Percentiles rank a stretch among this genome's conserved stretches.
These are phyloP conservation scores for Chelonoidis abingdonii DNA, from an alignment of 2,113 vertebrate species.

Conservation along the genomic window DNA sequence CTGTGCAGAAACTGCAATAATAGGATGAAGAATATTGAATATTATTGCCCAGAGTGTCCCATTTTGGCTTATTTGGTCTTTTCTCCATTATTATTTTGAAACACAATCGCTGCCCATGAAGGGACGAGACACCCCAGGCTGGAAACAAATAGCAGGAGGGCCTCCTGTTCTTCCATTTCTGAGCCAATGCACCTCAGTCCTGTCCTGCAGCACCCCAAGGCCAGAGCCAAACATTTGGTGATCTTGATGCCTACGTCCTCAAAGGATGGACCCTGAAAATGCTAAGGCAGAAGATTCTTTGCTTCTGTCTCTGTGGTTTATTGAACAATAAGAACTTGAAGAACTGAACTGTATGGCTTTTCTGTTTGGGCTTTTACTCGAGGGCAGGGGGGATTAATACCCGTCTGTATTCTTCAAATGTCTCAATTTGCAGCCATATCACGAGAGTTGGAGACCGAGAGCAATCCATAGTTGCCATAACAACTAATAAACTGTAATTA, in stretches of 20 bases:
- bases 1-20: not conserved
- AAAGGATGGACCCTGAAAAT: conserved; percentile 20
- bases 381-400: not conserved
- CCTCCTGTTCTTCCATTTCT: not conserved
- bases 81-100: not conserved
- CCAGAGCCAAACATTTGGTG: not conserved
- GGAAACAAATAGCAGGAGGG: not conserved
- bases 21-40: not conserved
- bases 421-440: conserved; percentile 68
- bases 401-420: conserved; percentile 50
- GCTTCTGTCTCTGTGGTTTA: not conserved
- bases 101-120: not conserved
- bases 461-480: conserved; percentile 78
- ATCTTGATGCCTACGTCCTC: conserved; percentile 18
- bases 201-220: not conserved
- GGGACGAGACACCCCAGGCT: not conserved
- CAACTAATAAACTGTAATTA: conserved; percentile 81
- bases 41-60: not conserved
- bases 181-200: not conserved
- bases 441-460: conserved; percentile 45
- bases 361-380: not conserved
- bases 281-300: not conserved
- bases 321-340: not conserved
- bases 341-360: not conserved
- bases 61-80: not conserved